phyloP scores from a whole-genome alignment of 2,797 vertebrate species.

The Champsocephalus gunnari region DNA sequence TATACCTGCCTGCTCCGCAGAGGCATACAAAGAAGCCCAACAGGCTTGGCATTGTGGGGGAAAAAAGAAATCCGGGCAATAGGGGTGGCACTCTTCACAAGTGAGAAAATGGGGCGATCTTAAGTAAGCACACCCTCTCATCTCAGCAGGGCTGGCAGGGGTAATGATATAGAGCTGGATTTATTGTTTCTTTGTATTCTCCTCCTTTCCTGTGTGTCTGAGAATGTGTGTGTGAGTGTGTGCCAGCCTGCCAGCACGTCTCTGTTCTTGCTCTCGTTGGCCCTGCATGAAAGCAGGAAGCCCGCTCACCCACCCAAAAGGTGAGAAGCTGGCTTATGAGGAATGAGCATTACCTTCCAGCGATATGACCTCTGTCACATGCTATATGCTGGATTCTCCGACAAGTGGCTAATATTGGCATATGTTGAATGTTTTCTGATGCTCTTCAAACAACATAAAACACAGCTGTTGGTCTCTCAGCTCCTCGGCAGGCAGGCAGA shows the following conservation, averaged over 20 bases:
- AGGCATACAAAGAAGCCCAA: conserved; percentile 53
- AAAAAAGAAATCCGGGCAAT: conserved; percentile 74
- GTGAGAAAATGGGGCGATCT: conserved; percentile 85
- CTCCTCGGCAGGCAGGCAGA: conserved; percentile 52
- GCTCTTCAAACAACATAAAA: conserved; percentile 67
- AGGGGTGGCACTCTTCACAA: conserved; percentile 73
- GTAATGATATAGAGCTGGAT: conserved; percentile 82
- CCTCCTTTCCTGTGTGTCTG: conserved; percentile 10
- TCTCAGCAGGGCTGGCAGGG: conserved; percentile 82
- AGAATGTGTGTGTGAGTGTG: conserved; percentile 14
- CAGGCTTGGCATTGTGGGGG: conserved; percentile 57
- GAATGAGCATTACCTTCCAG: conserved; percentile 70
- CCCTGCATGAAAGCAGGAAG: conserved; percentile 69
- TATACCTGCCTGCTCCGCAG: conserved; percentile 63
- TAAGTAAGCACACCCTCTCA: conserved; percentile 84
- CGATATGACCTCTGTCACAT: conserved; percentile 72
- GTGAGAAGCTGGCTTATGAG: conserved; percentile 58
- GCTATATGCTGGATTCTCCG: conserved; percentile 57
- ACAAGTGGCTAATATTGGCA: conserved; percentile 71
- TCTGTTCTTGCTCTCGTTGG: conserved; percentile 60
- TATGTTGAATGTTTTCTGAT: conserved; percentile 66
- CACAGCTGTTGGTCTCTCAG: conserved; percentile 69
- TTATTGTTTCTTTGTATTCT: conserved; percentile 41
- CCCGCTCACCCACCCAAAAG: conserved; percentile 61
- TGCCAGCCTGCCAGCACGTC: conserved; percentile 41